Conservation (phyloP, 2,888 invertebrate genomes). For the Drosophila neotestacea region DNA sequence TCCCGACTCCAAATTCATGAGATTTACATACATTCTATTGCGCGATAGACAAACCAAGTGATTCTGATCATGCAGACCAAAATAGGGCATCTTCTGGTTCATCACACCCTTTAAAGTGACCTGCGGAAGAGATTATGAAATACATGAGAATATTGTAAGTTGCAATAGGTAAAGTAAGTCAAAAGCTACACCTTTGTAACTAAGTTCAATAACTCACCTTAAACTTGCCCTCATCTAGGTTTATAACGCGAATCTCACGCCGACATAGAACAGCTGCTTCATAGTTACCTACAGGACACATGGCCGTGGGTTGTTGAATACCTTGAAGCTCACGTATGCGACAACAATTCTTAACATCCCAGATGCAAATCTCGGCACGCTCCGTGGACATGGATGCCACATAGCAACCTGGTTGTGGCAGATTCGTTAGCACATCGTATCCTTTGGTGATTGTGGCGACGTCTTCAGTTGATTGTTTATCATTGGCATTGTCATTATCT, state of each 20-base stretch:
- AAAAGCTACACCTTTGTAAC: too few relatives aligned
- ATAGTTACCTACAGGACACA: conserved; percentile 91
- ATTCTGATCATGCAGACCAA: conserved; percentile 92
- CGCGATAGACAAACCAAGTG: conserved; percentile 92
- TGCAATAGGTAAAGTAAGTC: too few relatives aligned
- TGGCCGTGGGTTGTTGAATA: conserved; percentile 91
- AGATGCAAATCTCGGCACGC: conserved; percentile 92
- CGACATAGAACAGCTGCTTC: conserved; percentile 93
- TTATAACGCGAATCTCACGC: conserved; percentile 92
- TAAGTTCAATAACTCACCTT: conserved; percentile 71
- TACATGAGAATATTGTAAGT: neutral
- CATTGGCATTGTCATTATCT: conserved; percentile 27
- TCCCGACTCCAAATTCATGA: conserved; percentile 93
- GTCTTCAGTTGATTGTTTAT: conserved; percentile 4
- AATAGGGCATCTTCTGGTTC: conserved; percentile 97
- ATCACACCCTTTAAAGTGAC: conserved; percentile 93
- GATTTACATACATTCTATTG: conserved; percentile 95
- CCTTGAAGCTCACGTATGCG: conserved; percentile 90
- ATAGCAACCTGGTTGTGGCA: conserved; percentile 88
- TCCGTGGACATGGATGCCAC: conserved; percentile 91
- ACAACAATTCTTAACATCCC: conserved; percentile 90
- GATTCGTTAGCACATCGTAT: conserved; percentile 84
- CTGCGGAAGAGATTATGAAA: conserved; percentile 74
- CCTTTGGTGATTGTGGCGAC: conserved; percentile 71
- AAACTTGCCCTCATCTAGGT: conserved; percentile 90